Evolutionary conservation across 2,888 invertebrate species (phyloP), one percentile per base, ranked within the genome.

Genomic region (Rhagonycha fulva): DNA sequence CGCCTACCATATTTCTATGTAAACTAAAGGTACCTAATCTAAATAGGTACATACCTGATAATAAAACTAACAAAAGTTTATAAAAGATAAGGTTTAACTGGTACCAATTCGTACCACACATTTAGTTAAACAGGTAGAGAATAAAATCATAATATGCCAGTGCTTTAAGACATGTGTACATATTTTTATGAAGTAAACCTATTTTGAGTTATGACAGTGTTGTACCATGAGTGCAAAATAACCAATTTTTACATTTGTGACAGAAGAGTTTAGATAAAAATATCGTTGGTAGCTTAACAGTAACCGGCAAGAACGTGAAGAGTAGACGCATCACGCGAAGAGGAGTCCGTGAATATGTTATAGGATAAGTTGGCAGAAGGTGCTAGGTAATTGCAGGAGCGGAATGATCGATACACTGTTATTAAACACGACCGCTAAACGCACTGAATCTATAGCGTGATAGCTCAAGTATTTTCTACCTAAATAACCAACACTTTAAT

Each of bases 321-420:
- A 4, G 14, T 23, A 68, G 74, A 72, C 73, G 74, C 66, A 73
- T 79, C 80, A 81, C 79, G 79, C 79, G 77, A 81, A 79, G 75
- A 79, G 73, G 76, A 81, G 79, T 73, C 79, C 73, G 78, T 76
- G 75, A 80, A 79, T 79, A 78, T 78, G 80, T 78, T 77, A 73
- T 77, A 19, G 79, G 81, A 81, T 71, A 77, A 74, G 74, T 78
- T 76, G 71, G 76, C 81, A 82, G 81, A 82, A 82, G 82, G 84
- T 83, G 84, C 83, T 82, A 83, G 82, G 82, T 84, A 84, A 84
- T 84, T 84, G 83, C 82, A 83, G 84, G 81, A 84, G 82, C 82
- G 79, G 79, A 77, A 82, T 83, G 83, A 84, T 83, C 83, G 82
- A 84, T 84, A 83, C 82, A 82, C 82, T 84, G 83, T 83, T 84